These are phyloP conservation scores for Bergia puertoricense DNA, from an alignment of 92 coral and sea anemone genomes.

Conservation along the genomic window DNA sequence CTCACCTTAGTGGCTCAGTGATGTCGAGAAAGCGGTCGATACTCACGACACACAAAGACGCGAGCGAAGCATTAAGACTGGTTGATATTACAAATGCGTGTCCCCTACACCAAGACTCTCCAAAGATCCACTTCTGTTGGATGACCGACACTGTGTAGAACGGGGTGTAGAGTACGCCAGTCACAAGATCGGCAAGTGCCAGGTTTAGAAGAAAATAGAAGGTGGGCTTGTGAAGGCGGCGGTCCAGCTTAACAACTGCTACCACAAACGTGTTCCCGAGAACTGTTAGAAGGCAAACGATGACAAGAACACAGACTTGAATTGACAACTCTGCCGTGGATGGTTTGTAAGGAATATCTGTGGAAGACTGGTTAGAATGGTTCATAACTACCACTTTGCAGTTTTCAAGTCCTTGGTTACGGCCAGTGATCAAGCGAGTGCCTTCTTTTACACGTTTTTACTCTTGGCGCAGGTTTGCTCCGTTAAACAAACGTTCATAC, in stretches of 20 bases:
- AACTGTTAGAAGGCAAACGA: slow-evolving; percentile 54
- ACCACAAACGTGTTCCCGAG: slow-evolving; percentile 63
- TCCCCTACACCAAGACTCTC: slow-evolving; percentile 63
- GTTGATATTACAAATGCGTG: slow-evolving; percentile 67
- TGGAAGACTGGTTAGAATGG: not conserved
- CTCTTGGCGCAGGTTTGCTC: not conserved
- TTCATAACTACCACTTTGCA: not conserved
- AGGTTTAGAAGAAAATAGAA: slow-evolving; percentile 74
- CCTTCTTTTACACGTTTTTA: no score
- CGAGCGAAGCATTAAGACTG: slow-evolving; percentile 74
- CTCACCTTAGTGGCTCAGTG: slow-evolving; percentile 77
- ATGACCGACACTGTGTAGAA: slow-evolving; percentile 63
- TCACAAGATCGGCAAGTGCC: slow-evolving; percentile 69
- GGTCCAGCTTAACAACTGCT: slow-evolving; percentile 49
- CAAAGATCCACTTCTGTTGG: slow-evolving; percentile 64
- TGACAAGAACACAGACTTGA: slow-evolving; percentile 46
- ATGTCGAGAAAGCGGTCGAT: slow-evolving; percentile 76
- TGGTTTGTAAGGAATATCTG: not conserved
- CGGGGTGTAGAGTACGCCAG: slow-evolving; percentile 65
- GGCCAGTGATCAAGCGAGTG: not conserved
- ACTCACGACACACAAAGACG: slow-evolving; percentile 72
- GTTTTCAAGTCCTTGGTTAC: not conserved
- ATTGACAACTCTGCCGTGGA: slow-evolving; percentile 34
- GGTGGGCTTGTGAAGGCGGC: slow-evolving; percentile 77
- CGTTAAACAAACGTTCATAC: no score